Evolutionary conservation across 2,888 invertebrate species (phyloP).

Genomic region (Heliconius ethilla): DNA sequence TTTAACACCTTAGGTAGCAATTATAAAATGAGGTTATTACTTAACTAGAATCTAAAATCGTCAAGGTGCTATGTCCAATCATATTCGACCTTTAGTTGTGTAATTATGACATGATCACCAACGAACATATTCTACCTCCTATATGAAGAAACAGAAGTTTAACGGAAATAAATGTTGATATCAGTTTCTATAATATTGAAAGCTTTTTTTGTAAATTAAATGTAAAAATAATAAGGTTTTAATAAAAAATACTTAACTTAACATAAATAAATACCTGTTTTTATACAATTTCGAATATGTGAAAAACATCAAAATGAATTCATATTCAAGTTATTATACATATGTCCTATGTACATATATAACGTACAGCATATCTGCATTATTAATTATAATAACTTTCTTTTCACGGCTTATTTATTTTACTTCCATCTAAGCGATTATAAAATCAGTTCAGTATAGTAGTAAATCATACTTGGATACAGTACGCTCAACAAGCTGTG

Average conservation of each 20-base stretch:
- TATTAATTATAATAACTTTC: neutral
- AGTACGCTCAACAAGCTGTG: no score
- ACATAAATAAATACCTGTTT: no score
- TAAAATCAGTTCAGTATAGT: slow-evolving; percentile 1
- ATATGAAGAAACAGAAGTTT: neutral
- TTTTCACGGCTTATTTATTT: slow-evolving; percentile 30
- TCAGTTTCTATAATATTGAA: neutral
- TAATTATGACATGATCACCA: slow-evolving; percentile 8
- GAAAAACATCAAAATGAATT: no score
- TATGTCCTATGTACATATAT: neutral
- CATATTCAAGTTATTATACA: no score
- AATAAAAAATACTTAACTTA: no score
- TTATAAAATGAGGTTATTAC: neutral
- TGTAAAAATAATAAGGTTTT: no score
- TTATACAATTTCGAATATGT: no score
- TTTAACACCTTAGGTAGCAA: neutral
- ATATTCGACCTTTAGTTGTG: neutral
- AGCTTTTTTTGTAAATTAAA: neutral
- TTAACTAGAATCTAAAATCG: neutral
- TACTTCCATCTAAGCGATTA: neutral
- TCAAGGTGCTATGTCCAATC: slow-evolving; percentile 17
- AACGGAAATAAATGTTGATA: neutral
- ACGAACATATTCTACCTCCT: neutral
- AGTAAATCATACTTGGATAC: neutral
- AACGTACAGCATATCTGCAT: neutral